Base-by-base conservation (phyloP, 2,113 vertebrate genomes). In the Cacatua alba region DNA sequence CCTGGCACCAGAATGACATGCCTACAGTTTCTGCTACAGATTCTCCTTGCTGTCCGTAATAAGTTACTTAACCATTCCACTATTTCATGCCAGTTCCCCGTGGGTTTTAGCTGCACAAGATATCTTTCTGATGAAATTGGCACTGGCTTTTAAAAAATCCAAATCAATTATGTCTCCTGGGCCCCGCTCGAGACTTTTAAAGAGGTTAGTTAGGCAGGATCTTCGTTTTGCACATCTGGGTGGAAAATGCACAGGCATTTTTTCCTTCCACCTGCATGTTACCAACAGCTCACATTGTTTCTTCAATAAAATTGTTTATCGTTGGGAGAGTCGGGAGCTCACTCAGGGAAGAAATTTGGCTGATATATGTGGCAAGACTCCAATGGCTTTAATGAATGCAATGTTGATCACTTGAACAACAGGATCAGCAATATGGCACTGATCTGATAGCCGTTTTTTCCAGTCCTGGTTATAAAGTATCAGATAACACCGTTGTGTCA, bases 31-130 rank as follows among this genome's bases (percentile, higher is more conserved):
- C 96, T 92, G 83, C 77, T 75, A 57, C 82, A 90, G 93, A 96
- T 94, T 93, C 90, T 95, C 72, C 70, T 95, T 62, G 90, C 95
- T 95, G 95, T 74, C 92, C 92, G 53, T 82, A 96, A 86, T 69
- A 93, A 93, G 95, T 96, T 95, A 95, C 95, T 97, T 96, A 95
- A 94, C 95, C 88, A 96, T 96, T 95, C 96, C 94, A 91, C 91
- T 93, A 90, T 93, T 96, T 84, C 88, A 68, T 33, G 62, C 80
- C 0, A 9, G 70, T 37, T 96, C 94, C 96, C 83, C 2, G 72
- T 82, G 95, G 96, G 86, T 87, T 96, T 95, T 67, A 91, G 80
- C 90, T 79, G 77, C 83, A 89, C 77, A 60, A 93, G 95, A 75
- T 10, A 0, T 84, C 80, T 94, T 91, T 76, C 90, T 90, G 92